phyloP scores from a whole-genome alignment of 2,113 vertebrate species.

The Zapornia atra region DNA sequence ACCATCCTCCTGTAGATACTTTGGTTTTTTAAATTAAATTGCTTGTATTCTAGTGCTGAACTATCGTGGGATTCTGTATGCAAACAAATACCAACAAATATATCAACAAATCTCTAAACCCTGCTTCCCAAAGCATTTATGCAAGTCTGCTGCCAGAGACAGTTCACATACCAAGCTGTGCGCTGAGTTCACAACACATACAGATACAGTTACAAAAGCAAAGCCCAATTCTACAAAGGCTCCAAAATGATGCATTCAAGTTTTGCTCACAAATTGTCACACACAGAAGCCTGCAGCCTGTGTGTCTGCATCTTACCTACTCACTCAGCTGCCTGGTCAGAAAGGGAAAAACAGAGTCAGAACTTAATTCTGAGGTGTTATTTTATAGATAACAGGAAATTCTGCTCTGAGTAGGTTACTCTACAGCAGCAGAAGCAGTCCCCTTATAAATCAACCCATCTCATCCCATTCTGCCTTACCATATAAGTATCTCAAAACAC shows the following conservation, averaged over 20 bases:
- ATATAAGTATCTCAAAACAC: background rate
- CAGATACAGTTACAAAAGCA: background rate
- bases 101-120: slow-evolving; percentile 14
- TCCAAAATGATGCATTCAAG: background rate
- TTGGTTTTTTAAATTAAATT: background rate
- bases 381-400: background rate
- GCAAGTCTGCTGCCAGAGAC: background rate
- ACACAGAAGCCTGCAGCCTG: background rate
- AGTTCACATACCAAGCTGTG: background rate
- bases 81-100: slow-evolving; percentile 11
- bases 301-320: background rate
- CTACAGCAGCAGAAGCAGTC: background rate
- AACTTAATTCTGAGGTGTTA: background rate
- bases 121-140: slow-evolving; percentile 13
- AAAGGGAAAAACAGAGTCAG: background rate
- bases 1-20: background rate
- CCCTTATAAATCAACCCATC: background rate
- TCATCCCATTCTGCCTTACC: background rate
- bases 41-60: background rate
- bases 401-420: background rate
- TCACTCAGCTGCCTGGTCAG: background rate
- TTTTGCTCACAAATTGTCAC: background rate
- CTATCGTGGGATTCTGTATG: background rate
- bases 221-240: background rate
- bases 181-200: background rate